Evolutionary conservation across 2,113 vertebrate genomes (phyloP).

Genomic region (Sisor rabdophorus): DNA sequence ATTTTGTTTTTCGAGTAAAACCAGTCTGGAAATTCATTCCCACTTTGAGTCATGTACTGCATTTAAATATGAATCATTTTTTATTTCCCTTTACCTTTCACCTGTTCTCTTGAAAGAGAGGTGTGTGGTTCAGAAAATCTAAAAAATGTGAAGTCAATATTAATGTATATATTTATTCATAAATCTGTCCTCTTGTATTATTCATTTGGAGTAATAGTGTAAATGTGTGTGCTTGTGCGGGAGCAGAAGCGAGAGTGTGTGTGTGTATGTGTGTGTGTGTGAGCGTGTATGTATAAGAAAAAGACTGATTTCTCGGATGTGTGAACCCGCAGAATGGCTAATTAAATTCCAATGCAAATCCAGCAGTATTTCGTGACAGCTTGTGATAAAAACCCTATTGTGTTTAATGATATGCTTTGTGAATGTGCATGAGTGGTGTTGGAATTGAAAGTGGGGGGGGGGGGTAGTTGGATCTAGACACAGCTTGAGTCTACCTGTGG

Average conservation of each 20-base stretch:
- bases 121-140: background rate
- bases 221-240: background rate
- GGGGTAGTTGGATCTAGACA: background rate
- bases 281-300: conserved; percentile 45
- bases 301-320: conserved; percentile 70
- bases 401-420: conserved; percentile 79
- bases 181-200: conserved; percentile 38
- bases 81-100: conserved; percentile 16
- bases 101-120: conserved; percentile 14
- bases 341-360: conserved; percentile 80
- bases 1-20: background rate
- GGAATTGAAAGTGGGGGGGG: conserved; percentile 61
- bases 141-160: conserved; percentile 10
- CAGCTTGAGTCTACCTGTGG: conserved; percentile 35
- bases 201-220: conserved; percentile 37
- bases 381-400: conserved; percentile 77
- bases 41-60: conserved; percentile 14
- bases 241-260: conserved; percentile 8
- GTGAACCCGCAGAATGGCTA: conserved; percentile 69
- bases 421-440: conserved; percentile 72
- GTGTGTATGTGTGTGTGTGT: conserved; percentile 32
- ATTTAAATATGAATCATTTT: conserved; percentile 12
- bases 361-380: conserved; percentile 73
- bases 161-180: conserved; percentile 45
- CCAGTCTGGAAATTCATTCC: conserved; percentile 14